phyloP scores from a whole-genome alignment of 2,888 invertebrate species.

The Lycia hirtaria region DNA sequence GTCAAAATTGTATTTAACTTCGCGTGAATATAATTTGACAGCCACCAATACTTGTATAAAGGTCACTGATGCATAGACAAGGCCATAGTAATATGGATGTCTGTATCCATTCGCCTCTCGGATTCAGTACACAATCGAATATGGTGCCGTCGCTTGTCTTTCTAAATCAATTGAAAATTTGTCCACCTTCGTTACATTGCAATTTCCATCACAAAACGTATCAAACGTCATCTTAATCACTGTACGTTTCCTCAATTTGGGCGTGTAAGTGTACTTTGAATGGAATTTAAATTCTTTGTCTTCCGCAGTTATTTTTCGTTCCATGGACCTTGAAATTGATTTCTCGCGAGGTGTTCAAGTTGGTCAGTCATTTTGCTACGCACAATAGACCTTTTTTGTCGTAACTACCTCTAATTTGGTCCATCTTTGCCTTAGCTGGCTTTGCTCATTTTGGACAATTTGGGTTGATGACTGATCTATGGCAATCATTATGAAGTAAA shows the following conservation, averaged over 20 bases:
- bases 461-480: slow-evolving; percentile 27
- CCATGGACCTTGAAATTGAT: slow-evolving; percentile 53
- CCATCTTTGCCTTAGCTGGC: slow-evolving; percentile 26
- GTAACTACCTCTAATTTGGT: slow-evolving; percentile 43
- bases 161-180: not conserved
- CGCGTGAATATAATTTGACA: too few relatives aligned
- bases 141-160: too few relatives aligned
- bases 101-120: too few relatives aligned
- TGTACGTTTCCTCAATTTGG: slow-evolving; percentile 42
- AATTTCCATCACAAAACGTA: slow-evolving; percentile 6
- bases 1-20: too few relatives aligned
- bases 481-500: slow-evolving; percentile 16
- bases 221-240: slow-evolving; percentile 1
- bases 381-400: slow-evolving; percentile 49
- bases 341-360: slow-evolving; percentile 54
- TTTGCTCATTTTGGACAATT: slow-evolving; percentile 30
- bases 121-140: not conserved
- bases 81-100: too few relatives aligned
- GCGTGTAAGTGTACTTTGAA: slow-evolving; percentile 33
- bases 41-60: too few relatives aligned
- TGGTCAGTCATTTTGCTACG: slow-evolving; percentile 44
- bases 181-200: slow-evolving; percentile 5
- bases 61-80: too few relatives aligned
- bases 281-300: slow-evolving; percentile 32
- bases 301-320: slow-evolving; percentile 32